Evolutionary conservation across 2,797 vertebrate genomes (phyloP).

Genomic region (Mycteria americana): DNA sequence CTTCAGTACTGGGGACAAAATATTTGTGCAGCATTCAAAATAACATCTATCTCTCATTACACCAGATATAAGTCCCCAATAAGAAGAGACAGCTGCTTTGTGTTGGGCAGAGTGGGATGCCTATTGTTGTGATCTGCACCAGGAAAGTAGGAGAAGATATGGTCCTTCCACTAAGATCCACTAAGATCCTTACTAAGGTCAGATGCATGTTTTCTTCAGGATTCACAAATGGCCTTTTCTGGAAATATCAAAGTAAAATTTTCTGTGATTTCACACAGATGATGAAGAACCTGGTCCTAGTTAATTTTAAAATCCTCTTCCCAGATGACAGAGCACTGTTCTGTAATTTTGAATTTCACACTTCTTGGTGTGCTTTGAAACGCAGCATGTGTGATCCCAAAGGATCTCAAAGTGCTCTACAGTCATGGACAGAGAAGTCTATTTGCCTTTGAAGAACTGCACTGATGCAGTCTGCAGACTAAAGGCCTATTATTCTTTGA

Average conservation of each 20-base stretch:
- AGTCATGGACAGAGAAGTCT: neutral
- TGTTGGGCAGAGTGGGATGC: neutral
- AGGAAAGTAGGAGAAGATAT: neutral
- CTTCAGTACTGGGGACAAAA: neutral
- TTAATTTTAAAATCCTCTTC: neutral
- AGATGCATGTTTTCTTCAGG: neutral
- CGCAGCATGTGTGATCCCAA: neutral
- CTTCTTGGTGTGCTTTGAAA: neutral
- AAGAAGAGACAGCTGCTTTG: neutral
- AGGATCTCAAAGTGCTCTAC: constrained; percentile 3
- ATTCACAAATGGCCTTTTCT: neutral
- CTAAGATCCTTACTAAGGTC: neutral
- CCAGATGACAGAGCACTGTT: neutral
- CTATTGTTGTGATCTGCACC: neutral
- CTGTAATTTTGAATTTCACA: neutral
- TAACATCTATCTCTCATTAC: neutral
- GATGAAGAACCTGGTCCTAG: neutral
- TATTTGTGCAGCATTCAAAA: neutral
- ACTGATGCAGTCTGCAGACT: neutral
- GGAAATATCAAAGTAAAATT: neutral
- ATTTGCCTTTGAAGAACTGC: constrained; percentile 8
- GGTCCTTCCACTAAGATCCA: neutral
- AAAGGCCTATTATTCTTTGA: constrained; percentile 23
- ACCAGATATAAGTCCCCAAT: neutral
- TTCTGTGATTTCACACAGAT: neutral